A percentile compares a stretch with the other conserved stretches of the same genome.
These are phyloP conservation scores for Pangasius mekongensis DNA, from an alignment of 2,797 vertebrate species.

Conservation along the genomic window DNA sequence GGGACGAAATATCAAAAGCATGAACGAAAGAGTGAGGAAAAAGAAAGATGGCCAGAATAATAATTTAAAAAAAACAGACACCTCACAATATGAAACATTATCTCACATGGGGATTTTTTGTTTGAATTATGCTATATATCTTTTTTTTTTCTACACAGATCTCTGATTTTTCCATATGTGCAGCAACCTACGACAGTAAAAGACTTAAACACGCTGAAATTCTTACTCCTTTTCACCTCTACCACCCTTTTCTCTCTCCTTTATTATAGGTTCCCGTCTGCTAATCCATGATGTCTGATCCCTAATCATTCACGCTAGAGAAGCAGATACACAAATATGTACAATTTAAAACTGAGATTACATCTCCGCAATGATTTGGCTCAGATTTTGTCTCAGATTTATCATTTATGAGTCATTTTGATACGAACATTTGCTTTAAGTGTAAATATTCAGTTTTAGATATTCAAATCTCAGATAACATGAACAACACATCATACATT, in stretches of 20 bases:
- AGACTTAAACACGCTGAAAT: not conserved
- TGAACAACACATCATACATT: too few relatives aligned
- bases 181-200: not conserved
- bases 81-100: not conserved
- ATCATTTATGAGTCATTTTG: not conserved
- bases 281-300: not conserved
- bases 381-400: not conserved
- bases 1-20: conserved; percentile 66
- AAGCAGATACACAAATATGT: not conserved
- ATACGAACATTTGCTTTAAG: not conserved
- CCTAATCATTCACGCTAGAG: not conserved
- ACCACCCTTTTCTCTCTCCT: not conserved
- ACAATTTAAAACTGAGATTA: not conserved
- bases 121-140: not conserved
- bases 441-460: not conserved
- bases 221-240: not conserved
- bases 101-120: not conserved
- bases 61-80: not conserved
- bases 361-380: not conserved
- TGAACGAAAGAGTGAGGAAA: conserved; percentile 52
- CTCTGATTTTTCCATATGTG: not conserved
- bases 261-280: not conserved
- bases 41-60: conserved; percentile 33
- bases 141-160: not conserved
- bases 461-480: not conserved